phyloP scores from a whole-genome alignment of 2,113 vertebrate genomes.

The Paedocypris sp. region DNA sequence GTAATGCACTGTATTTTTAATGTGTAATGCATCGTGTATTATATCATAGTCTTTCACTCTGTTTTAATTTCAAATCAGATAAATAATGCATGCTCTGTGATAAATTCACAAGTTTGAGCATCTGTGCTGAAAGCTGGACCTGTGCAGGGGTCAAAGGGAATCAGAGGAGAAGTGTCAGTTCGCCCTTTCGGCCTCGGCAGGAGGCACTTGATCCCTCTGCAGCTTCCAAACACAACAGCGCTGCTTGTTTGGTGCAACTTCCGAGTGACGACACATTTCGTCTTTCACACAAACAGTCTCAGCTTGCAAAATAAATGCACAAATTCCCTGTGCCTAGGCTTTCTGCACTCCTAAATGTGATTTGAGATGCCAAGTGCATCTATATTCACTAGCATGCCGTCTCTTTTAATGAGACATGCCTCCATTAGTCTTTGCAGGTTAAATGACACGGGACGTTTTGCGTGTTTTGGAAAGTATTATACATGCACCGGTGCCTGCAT shows the following conservation, averaged over 20 bases:
- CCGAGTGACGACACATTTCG: neutral
- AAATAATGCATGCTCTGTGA: too few species aligned
- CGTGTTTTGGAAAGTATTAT: neutral
- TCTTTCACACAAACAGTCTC: neutral
- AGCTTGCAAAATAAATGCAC: neutral
- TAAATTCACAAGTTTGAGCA: neutral
- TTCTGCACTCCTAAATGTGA: neutral
- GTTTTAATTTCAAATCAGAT: too few species aligned
- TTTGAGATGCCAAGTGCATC: neutral
- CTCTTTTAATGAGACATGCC: neutral
- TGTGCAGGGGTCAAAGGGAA: neutral
- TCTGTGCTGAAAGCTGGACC: neutral
- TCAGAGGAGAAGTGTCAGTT: neutral
- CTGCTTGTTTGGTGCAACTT: neutral
- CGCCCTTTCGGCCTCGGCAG: slow-evolving; percentile 1
- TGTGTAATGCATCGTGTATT: too few species aligned
- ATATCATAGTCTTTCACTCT: too few species aligned
- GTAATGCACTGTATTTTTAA: too few species aligned
- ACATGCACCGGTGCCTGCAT: neutral
- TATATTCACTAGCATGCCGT: neutral
- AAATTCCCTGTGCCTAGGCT: neutral
- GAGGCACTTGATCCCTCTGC: neutral
- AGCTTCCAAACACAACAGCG: neutral
- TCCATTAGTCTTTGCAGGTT: slow-evolving; percentile 13
- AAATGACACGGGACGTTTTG: slow-evolving; percentile 14